Evolutionary conservation across 1,140 invertebrate species (phyloP), one percentile per base, ranked within the genome.

Genomic region (Drosophila simulans): DNA sequence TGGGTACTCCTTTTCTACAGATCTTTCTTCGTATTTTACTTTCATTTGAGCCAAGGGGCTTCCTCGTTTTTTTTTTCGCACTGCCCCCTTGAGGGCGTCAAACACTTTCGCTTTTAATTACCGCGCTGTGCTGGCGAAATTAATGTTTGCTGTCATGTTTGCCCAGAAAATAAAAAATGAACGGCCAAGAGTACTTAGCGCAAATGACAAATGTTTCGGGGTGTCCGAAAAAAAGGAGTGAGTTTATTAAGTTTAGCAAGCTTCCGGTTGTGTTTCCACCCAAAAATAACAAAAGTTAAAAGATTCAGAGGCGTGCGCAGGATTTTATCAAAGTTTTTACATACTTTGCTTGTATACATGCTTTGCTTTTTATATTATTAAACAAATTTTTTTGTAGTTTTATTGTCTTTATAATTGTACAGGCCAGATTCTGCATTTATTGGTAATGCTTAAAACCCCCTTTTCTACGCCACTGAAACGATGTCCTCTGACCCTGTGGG

Each of bases 71-170:
- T 57, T 46, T 15, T 51, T 17, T 49, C 40, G 10, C 68, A 42
- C 62, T 56, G 66, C 49, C 48, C 68, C 35, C 43, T 51, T 43
- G 62, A 63, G 17, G 63, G 68, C 71, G 64, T 66, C 68, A 89
- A 89, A 89, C 77, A 89, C 84, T 89, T 89, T 89, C 80, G 65
- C 84, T 89, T 89, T 89, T 89, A 89, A 89, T 89, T 89, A 89
- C 64, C 65, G 72, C 65, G 64, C 49, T 7, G 73, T 64, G 69
- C 65, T 65, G 65, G 42, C 22, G 56, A 80, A 89, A 89, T 89
- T 80, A 89, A 89, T 89, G 84, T 89, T 88, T 72, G 60, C 85
- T 89, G 84, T 89, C 84, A 89, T 89, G 85, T 89, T 89, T 80
- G 84, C 22, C 51, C 31, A 27, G 45, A 45, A 69, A 46, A 57